These are phyloP conservation scores for Sturnira hondurensis DNA, from an alignment of 2,113 vertebrate genomes.

Conservation along the genomic window DNA sequence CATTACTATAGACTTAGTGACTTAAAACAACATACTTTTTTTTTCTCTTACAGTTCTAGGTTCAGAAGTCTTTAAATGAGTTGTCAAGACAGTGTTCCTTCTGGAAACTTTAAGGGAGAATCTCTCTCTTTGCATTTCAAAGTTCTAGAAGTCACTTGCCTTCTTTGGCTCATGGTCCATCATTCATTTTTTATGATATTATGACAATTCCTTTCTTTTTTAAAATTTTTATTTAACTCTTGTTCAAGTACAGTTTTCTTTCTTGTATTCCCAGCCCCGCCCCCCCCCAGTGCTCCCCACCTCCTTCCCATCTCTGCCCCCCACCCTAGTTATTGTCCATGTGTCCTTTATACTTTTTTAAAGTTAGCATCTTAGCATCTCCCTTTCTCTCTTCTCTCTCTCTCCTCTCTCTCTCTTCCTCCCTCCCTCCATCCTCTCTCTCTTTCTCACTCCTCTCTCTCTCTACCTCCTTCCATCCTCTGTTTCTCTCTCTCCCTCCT, in stretches of 20 bases:
- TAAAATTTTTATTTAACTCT: no score
- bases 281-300: no score
- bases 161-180: neutral
- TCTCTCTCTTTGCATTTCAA: neutral
- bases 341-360: no score
- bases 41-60: neutral
- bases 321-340: no score
- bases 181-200: no score
- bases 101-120: neutral
- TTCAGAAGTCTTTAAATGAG: constrained; percentile 11
- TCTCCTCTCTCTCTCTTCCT: neutral
- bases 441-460: neutral
- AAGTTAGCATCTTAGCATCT: neutral
- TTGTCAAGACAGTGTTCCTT: neutral
- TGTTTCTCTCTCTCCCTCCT: neutral
- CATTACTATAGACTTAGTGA: neutral
- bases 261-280: no score
- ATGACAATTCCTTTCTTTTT: no score
- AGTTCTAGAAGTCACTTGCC: neutral
- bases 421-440: neutral
- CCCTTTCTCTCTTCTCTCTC: neutral
- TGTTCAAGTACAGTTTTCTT: no score
- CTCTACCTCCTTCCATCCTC: neutral
- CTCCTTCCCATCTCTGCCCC: no score
- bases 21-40: neutral